phyloP scores from a whole-genome alignment of 2,888 invertebrate species.

The Drosophila bunnanda region DNA sequence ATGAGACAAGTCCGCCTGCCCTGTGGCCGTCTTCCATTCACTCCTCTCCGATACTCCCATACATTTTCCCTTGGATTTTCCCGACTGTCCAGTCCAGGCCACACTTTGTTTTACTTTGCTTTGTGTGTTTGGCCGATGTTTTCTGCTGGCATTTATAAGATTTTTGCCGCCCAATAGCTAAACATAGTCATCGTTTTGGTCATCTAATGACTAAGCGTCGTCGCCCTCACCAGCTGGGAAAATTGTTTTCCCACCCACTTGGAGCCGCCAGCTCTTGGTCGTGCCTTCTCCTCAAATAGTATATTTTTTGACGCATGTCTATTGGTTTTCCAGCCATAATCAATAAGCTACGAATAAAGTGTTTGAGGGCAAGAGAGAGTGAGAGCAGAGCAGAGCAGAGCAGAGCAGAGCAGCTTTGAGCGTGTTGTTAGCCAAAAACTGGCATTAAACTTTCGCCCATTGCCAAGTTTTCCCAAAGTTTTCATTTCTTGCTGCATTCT shows the following conservation, averaged over 20 bases:
- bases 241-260: constrained; percentile 28
- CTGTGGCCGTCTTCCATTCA: constrained; percentile 15
- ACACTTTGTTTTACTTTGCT: constrained; percentile 17
- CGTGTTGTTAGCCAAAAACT: constrained; percentile 7
- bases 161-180: constrained; percentile 31
- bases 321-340: constrained; percentile 68
- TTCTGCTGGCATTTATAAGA: constrained; percentile 37
- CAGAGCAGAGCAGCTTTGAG: background rate
- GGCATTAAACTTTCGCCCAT: constrained; percentile 20
- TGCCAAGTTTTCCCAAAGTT: background rate
- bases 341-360: constrained; percentile 53
- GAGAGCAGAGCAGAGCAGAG: background rate
- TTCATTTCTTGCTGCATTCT: background rate
- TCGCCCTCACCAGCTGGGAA: constrained; percentile 7
- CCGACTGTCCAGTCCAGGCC: background rate
- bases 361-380: constrained; percentile 5
- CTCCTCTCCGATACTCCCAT: background rate
- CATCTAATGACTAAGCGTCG: constrained; percentile 48
- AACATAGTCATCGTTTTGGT: constrained; percentile 36
- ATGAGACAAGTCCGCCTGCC: constrained; percentile 41
- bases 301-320: constrained; percentile 44
- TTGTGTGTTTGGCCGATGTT: constrained; percentile 28
- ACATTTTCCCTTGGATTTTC: background rate
- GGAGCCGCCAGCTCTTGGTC: background rate
- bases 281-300: constrained; percentile 7